Base-by-base conservation (phyloP, 2,113 vertebrate genomes). In the Dinomys branickii region DNA sequence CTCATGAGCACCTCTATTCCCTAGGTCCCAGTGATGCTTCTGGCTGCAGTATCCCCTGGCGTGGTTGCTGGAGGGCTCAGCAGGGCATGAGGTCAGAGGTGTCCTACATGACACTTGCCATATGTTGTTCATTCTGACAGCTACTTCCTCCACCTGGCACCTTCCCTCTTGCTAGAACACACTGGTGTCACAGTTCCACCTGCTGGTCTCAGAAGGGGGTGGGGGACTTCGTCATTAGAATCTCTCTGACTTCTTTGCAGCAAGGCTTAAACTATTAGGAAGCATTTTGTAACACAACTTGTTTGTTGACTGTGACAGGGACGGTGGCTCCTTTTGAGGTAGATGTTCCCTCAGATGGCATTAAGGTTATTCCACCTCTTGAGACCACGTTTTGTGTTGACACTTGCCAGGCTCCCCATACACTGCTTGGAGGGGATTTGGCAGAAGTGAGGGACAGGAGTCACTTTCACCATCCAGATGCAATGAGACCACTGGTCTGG, bases 1-100 rank as follows among this genome's bases (percentile, higher is more conserved):
- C n/a, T 16, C 17, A 7, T 11, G 17, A 54, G 20, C 2, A 1
- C 0, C 0, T 30, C 22, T 71, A 7, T 26, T 44, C 33, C 47
- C 38, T 52, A 30, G 28, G 19, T 75, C 26, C n/a, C 12, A 0
- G 0, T 13, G 7, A 5, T 1, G 50, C 35, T 19, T 30, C 61
- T 30, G 69, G 26, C 35, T 61, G 16, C 41, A 10, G 10, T 3
- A 30, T 6, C 24, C 6, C 35, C 28, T 44, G 1, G 47, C 0
- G 26, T 82, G 63, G 14, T 12, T 54, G 13, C 20, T 30, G 6
- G 56, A 90, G 56, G 9, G 26, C 17, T 52, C 26, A 11, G 13
- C 28, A 35, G 14, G 28, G 38, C 3, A 10, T 35, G 73, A 4
- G 10, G 69, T 84, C 1, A 33, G 12, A 44, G n/a, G 38, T 0